Percentiles rank a stretch among this genome's conserved stretches.
Evolutionary conservation across 2,888 invertebrate genomes (phyloP).

Genomic region (Ophioninae sp.): DNA sequence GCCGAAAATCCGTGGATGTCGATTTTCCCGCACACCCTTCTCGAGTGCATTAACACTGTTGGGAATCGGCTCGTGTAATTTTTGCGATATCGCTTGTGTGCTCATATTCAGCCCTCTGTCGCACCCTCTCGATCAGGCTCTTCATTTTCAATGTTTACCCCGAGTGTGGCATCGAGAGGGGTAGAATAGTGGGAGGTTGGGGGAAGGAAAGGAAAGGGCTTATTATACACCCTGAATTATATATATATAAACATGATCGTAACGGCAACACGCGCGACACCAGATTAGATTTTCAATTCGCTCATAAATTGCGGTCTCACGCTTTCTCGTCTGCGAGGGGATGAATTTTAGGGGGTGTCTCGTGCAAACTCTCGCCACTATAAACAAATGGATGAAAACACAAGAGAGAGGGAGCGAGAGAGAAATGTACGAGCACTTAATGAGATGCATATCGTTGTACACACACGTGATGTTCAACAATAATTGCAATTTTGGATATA

Average conservation of each 20-base stretch:
- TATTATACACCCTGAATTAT: constrained; percentile 37
- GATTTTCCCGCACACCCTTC: neutral
- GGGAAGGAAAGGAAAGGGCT: constrained; percentile 6
- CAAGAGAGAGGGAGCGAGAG: neutral
- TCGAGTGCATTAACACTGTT: constrained; percentile 63
- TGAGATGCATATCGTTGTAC: constrained; percentile 21
- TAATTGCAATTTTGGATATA: constrained; percentile 24
- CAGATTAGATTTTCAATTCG: constrained; percentile 71
- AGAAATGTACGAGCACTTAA: constrained; percentile 15
- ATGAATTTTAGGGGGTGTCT: constrained; percentile 23
- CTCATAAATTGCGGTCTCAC: constrained; percentile 69
- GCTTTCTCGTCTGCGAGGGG: constrained; percentile 9
- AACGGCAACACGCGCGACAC: constrained; percentile 62
- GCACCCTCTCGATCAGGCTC: constrained; percentile 17
- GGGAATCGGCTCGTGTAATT: constrained; percentile 66
- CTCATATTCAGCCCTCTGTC: constrained; percentile 6
- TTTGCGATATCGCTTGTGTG: constrained; percentile 68
- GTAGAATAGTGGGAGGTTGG: neutral
- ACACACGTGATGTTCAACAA: constrained; percentile 10
- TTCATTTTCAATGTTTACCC: constrained; percentile 41
- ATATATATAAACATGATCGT: constrained; percentile 63
- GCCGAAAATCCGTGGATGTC: neutral
- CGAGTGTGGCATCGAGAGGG: neutral
- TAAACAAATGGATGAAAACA: constrained; percentile 52
- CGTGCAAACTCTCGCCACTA: constrained; percentile 27